A percentile compares a stretch with the other conserved stretches of the same genome.
These are phyloP conservation scores for Jacana jacana DNA, from an alignment of 2,113 vertebrate genomes.

Conservation along the genomic window DNA sequence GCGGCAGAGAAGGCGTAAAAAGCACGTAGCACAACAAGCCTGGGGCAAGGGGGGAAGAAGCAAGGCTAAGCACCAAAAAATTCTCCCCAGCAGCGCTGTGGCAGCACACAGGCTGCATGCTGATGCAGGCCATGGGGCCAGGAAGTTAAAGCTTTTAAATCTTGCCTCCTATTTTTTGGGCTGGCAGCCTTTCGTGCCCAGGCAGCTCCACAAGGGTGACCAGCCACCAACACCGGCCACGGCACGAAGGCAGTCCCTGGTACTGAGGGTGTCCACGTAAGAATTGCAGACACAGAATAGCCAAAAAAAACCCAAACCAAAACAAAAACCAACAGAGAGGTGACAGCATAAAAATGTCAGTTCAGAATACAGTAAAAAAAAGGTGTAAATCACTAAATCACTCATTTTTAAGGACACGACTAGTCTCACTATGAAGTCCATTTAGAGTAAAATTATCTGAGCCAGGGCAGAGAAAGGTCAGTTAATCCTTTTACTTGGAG, in stretches of 20 bases:
- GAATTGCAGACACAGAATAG: background rate
- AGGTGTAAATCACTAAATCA: background rate
- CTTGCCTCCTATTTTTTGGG: background rate
- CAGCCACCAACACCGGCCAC: background rate
- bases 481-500: background rate
- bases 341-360: background rate
- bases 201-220: background rate
- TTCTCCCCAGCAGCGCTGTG: background rate
- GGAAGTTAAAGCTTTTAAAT: background rate
- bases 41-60: background rate
- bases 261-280: background rate
- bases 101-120: background rate
- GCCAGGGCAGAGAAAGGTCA: background rate
- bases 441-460: background rate
- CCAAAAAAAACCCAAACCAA: background rate
- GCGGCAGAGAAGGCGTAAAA: background rate
- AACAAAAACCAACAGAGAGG: background rate
- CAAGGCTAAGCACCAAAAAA: background rate
- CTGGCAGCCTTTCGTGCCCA: background rate
- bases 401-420: background rate
- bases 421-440: background rate
- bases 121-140: background rate
- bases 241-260: fast-evolving
- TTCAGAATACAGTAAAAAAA: background rate
- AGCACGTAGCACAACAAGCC: background rate